phyloP scores from a whole-genome alignment of 2,113 vertebrate genomes.

The Phodopus roborovskii region DNA sequence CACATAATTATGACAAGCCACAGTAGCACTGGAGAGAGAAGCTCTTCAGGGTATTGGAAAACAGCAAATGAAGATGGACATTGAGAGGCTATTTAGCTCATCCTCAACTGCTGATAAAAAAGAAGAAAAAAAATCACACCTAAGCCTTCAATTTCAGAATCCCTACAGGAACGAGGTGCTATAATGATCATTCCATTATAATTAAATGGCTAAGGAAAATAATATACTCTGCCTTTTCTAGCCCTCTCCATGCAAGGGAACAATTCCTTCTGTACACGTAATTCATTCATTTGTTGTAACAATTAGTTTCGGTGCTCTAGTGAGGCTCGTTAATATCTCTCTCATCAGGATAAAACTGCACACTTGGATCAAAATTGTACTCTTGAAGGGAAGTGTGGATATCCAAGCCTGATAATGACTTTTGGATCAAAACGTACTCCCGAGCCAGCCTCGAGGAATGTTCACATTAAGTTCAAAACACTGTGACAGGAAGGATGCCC shows the following conservation, averaged over 20 bases:
- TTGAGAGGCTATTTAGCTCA: background rate
- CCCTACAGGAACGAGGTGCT: slow-evolving; percentile 26
- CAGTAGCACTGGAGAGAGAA: background rate
- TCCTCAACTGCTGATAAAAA: slow-evolving; percentile 44
- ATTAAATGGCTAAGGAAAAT: slow-evolving; percentile 73
- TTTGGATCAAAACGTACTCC: slow-evolving; percentile 41
- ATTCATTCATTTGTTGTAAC: slow-evolving; percentile 76
- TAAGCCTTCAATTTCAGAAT: slow-evolving; percentile 50
- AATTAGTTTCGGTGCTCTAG: slow-evolving; percentile 70
- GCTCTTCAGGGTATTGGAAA: background rate
- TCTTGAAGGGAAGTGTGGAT: slow-evolving; percentile 44
- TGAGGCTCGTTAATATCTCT: slow-evolving; percentile 58
- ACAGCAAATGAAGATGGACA: slow-evolving; percentile 54
- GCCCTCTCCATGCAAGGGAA: slow-evolving; percentile 61
- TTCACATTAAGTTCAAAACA: slow-evolving; percentile 35
- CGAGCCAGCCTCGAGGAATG: background rate
- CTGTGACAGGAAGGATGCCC: background rate
- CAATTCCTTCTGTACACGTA: slow-evolving; percentile 54
- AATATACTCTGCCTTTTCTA: slow-evolving; percentile 62
- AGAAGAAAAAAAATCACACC: background rate
- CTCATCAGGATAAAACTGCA: slow-evolving; percentile 65
- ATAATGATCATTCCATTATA: slow-evolving; percentile 54
- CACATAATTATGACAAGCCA: slow-evolving; percentile 45
- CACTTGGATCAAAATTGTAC: slow-evolving; percentile 37
- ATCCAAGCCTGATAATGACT: slow-evolving; percentile 29